Percentiles rank a stretch among this genome's conserved stretches.
These are phyloP conservation scores for Acronicta psi DNA, from an alignment of 2,888 invertebrate species.

Conservation along the genomic window DNA sequence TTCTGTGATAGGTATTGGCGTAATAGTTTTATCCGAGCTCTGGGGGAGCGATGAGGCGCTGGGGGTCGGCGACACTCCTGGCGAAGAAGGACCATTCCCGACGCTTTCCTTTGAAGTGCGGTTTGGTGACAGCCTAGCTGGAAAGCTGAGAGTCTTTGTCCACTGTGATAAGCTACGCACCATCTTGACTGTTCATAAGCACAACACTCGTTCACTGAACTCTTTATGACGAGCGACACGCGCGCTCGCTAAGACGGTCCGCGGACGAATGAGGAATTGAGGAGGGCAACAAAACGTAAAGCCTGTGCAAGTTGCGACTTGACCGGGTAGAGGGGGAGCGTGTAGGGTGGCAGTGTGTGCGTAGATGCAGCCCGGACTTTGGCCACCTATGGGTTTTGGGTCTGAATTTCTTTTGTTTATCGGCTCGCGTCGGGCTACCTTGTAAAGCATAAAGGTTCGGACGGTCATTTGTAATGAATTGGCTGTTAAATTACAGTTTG, in stretches of 20 bases:
- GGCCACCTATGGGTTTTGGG: conserved; percentile 70
- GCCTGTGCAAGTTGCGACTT: conserved; percentile 82
- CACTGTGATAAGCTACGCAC: conserved; percentile 96
- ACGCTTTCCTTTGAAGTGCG: conserved; percentile 93
- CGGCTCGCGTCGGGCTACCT: conserved; percentile 59
- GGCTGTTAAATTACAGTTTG: conserved; percentile 53
- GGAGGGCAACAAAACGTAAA: conserved; percentile 70
- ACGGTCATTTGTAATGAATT: conserved; percentile 49
- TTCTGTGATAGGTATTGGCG: conserved; percentile 90
- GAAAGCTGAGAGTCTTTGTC: conserved; percentile 97
- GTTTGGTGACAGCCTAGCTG: conserved; percentile 95
- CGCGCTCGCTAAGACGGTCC: conserved; percentile 72
- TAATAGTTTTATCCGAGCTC: conserved; percentile 87
- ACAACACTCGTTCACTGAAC: conserved; percentile 84
- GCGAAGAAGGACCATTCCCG: conserved; percentile 88
- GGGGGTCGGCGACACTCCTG: conserved; percentile 90
- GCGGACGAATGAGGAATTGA: conserved; percentile 78
- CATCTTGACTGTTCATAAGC: conserved; percentile 90
- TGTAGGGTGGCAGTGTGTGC: conserved; percentile 61
- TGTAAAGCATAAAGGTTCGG: conserved; percentile 52
- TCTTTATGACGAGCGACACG: conserved; percentile 70
- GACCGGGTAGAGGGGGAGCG: conserved; percentile 65
- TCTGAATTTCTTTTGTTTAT: conserved; percentile 81
- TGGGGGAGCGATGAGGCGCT: conserved; percentile 89
- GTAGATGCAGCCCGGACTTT: conserved; percentile 52